Conservation (phyloP, 2,797 vertebrate genomes). For the Pelochelys cantorii region DNA sequence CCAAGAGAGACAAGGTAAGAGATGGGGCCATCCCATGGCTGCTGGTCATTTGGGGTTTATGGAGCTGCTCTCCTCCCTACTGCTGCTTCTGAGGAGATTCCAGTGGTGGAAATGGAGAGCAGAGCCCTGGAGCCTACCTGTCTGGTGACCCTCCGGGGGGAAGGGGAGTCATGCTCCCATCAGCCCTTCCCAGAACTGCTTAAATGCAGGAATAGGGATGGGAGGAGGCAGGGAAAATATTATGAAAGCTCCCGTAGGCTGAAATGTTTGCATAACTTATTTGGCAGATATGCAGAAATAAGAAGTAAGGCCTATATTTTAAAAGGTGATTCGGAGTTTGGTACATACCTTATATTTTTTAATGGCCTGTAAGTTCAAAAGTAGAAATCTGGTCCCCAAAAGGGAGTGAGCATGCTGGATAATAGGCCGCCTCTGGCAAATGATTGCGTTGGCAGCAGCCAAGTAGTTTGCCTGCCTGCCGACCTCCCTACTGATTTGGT, state of each 20-base stretch:
- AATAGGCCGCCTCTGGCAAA: not conserved
- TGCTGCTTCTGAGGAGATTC: not conserved
- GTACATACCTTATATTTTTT: not conserved
- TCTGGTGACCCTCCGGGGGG: constrained; percentile 44
- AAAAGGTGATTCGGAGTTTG: not conserved
- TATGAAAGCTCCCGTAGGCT: not conserved
- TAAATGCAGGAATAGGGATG: not conserved
- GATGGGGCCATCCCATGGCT: not conserved
- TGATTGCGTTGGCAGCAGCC: not conserved
- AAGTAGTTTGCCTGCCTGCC: not conserved
- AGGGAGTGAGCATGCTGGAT: not conserved
- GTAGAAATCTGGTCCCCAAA: not conserved
- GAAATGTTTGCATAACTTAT: not conserved
- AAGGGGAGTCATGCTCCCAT: not conserved
- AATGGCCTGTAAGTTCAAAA: not conserved
- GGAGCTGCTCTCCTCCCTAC: constrained; percentile 37
- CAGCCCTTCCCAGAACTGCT: not conserved
- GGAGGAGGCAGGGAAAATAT: not conserved
- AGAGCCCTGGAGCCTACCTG: constrained; percentile 72
- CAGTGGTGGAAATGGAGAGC: constrained; percentile 46
- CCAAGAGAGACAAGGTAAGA: constrained; percentile 90
- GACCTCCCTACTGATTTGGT: not conserved
- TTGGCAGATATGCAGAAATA: not conserved
- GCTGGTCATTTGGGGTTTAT: fast-evolving
- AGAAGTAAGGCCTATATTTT: not conserved